Evolutionary conservation across 1,140 invertebrate species (phyloP), one percentile per base, ranked within the genome.

Genomic region (Euschistus heros): DNA sequence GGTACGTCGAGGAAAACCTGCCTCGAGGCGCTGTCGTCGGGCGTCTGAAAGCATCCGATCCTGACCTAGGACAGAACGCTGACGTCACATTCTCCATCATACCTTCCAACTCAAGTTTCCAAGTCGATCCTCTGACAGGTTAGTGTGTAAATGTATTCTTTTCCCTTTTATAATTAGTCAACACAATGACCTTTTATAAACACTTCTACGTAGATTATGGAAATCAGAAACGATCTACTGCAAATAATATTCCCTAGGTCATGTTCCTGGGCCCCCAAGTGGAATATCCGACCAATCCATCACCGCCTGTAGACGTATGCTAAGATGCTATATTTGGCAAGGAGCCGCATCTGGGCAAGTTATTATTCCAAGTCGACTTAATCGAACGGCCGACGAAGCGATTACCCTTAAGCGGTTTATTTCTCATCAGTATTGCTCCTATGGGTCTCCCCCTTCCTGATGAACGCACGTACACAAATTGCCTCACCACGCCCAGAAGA

Each of bases 1-100:
- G 96, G 72, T 77, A 80, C 50, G 82, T 97, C 5, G 84, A 88
- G 70, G 96, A 98, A 76, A 97, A 98, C 78, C 77, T 86, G 63
- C 81, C 85, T 1, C 79, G 86, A 20, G 93, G 89, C 3, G 83
- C 87, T 0, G 71, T 81, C 18, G 85, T 96, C 27, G 93, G 93
- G 0, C 82, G 79, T 50, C 81, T 96, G 0, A 72, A 76, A 0
- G 94, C 94, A 0, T 81, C 75, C 14, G 94, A 97, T 78, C 78
- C 81, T 2, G 94, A 98, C 80, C 76, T 89, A 62, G 91, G 84
- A 13, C 84, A 85, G 69, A 96, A 95, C 77, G 87, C 89, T 15
- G 80, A 84, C n/a, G 74, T 96, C 30, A 80, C 85, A 72, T 97
- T 91, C 74, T 83, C 81, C 65, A 77, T 94, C 54, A 84, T 91